Evolutionary conservation across 2,797 vertebrate species (phyloP), one percentile per base, ranked within the genome.

Genomic region (Erethizon dorsatum): DNA sequence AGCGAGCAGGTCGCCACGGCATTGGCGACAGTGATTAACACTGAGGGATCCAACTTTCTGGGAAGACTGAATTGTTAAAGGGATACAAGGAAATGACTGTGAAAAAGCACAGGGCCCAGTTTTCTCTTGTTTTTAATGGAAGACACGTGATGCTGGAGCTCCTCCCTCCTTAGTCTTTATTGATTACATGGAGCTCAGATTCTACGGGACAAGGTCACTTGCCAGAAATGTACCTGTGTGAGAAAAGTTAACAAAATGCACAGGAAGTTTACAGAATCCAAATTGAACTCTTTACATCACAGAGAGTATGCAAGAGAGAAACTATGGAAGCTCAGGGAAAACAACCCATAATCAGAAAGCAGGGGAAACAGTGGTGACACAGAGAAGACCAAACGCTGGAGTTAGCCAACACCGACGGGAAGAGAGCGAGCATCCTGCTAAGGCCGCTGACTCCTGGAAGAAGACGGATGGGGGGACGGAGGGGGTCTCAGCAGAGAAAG

Each of bases 1-100:
- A 5, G 33, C 0, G 11, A 11, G 1, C 1, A 37, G 15, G 41
- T 1, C 4, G 1, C 5, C 13, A 2, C 0, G 10, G 4, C 6
- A 1, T 41, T 26, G 11, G 20, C 4, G 1, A 1, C 1, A 6
- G 9, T 61, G 26, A 22, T 2, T 10, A 12, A 28, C 41, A 52
- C 37, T 61, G 50, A 75, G 15, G 41, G 50, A 12, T 24, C 14
- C 3, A 1, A 7, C 3, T 31, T n/a, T 90, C 45, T 22, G 24
- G n/a, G 24, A 84, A 79, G 37, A 28, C 17, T 22, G 33, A 20
- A 4, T 31, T 50, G 73, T 67, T 71, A 17, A 84, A 41, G 37
- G 33, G n/a, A 71, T 20, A 6, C 8, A 13, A 9, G 47, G 1
- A 59, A 90, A 69, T 1, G 20, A 3, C 33, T 71, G 54, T 75